Evolutionary conservation across 1,140 invertebrate species (phyloP).

Genomic region (Tetragnatha versicolor): DNA sequence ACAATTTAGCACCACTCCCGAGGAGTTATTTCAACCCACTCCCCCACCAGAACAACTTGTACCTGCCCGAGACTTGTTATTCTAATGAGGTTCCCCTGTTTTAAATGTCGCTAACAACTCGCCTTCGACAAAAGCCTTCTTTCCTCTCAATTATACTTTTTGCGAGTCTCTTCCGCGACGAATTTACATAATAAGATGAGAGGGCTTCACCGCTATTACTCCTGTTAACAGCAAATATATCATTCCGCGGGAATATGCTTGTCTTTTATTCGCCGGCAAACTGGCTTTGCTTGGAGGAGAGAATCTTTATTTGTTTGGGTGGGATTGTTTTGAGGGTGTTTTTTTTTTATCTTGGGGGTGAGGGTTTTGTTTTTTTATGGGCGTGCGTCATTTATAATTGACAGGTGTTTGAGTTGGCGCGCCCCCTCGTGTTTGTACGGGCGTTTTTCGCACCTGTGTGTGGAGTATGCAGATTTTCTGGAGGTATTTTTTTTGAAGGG

Average conservation of each 20-base stretch:
- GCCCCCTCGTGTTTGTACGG: not conserved
- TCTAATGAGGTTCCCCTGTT: slow-evolving; percentile 49
- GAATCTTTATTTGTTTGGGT: not conserved
- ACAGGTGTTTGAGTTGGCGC: slow-evolving; percentile 46
- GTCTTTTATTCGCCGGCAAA: slow-evolving; percentile 10
- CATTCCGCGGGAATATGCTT: slow-evolving; percentile 28
- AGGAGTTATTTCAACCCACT: not conserved
- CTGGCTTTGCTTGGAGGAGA: slow-evolving; percentile 23
- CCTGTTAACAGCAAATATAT: slow-evolving; percentile 53
- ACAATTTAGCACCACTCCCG: slow-evolving; percentile 30
- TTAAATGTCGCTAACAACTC: slow-evolving; percentile 54
- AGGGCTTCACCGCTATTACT: slow-evolving; percentile 40
- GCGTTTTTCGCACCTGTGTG: not conserved
- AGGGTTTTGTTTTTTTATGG: slow-evolving; percentile 13
- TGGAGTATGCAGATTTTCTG: not conserved
- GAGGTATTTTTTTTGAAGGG: too few relatives aligned
- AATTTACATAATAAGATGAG: slow-evolving; percentile 54
- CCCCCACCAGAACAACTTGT: not conserved
- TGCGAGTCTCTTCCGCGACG: not conserved
- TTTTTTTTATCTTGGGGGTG: not conserved
- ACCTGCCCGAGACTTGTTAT: slow-evolving; percentile 47
- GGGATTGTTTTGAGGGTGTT: not conserved
- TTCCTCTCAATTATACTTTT: slow-evolving; percentile 48
- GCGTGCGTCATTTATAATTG: slow-evolving; percentile 47
- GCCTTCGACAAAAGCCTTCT: slow-evolving; percentile 4